A percentile compares a stretch with the other conserved stretches of the same genome.
Evolutionary conservation across 2,113 vertebrate genomes (phyloP).

Genomic region (Arizona elegans): DNA sequence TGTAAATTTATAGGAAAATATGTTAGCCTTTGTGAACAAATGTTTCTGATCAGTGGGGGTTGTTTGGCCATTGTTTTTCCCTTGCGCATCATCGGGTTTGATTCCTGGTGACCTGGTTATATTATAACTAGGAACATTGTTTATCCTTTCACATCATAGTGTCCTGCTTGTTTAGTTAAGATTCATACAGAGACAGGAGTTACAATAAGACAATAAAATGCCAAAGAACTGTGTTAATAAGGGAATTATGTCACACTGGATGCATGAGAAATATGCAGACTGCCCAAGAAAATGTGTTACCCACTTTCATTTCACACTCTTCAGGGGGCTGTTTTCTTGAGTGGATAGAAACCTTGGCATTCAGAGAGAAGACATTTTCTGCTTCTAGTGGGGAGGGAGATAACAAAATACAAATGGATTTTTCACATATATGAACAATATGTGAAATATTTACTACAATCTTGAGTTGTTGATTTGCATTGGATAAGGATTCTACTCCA

Average conservation of each 20-base stretch:
- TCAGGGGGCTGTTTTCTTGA: conserved; percentile 58
- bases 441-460: conserved; percentile 32
- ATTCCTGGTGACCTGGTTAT: conserved; percentile 27
- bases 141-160: conserved; percentile 36
- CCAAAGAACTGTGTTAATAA: conserved; percentile 46
- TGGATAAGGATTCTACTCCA: conserved; percentile 42
- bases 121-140: conserved; percentile 54
- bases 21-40: conserved; percentile 51
- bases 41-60: conserved; percentile 33
- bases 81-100: conserved; percentile 21
- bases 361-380: conserved; percentile 57
- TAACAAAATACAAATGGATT: conserved; percentile 46
- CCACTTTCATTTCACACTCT: conserved; percentile 61
- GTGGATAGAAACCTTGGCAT: conserved; percentile 48
- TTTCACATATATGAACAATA: conserved; percentile 18
- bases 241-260: conserved; percentile 32
- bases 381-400: conserved; percentile 44
- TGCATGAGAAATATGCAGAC: conserved; percentile 57
- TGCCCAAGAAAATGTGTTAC: conserved; percentile 59
- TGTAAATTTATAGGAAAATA: conserved; percentile 47
- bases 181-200: conserved; percentile 12
- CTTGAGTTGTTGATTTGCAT: conserved; percentile 45
- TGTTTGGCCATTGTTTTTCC: conserved; percentile 32
- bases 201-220: conserved; percentile 37
- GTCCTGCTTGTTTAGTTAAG: conserved; percentile 45